Evolutionary conservation across 2,888 invertebrate genomes (phyloP).

Genomic region (Oscheius sp.): DNA sequence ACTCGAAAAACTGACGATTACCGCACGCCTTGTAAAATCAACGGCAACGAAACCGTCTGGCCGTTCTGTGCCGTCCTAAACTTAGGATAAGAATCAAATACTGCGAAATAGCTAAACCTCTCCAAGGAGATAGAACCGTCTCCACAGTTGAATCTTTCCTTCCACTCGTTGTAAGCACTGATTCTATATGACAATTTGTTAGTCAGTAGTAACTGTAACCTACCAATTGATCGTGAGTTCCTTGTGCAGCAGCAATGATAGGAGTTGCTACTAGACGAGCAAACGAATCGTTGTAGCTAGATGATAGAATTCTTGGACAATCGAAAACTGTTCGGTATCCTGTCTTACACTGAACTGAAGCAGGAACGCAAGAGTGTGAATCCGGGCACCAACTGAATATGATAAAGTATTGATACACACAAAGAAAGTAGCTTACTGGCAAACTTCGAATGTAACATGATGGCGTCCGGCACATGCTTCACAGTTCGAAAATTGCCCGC

Average conservation of each 20-base stretch:
- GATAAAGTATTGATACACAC: background rate
- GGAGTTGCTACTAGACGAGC: slow-evolving; percentile 18
- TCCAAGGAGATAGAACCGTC: slow-evolving; percentile 21
- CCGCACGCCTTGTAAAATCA: slow-evolving; percentile 27
- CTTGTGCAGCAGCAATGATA: slow-evolving; percentile 30
- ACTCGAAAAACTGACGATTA: slow-evolving; percentile 37
- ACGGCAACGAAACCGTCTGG: slow-evolving; percentile 35
- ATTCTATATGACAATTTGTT: background rate
- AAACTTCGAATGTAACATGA: slow-evolving; percentile 24
- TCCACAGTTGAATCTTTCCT: slow-evolving; percentile 28
- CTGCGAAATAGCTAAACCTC: slow-evolving; percentile 6
- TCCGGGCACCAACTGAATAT: slow-evolving; percentile 29
- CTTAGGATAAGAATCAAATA: background rate
- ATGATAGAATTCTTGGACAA: slow-evolving; percentile 16
- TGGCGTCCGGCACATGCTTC: slow-evolving; percentile 34
- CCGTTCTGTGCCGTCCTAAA: slow-evolving; percentile 17
- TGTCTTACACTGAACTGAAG: background rate
- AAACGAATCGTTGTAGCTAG: slow-evolving; percentile 27
- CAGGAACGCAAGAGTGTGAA: slow-evolving; percentile 7
- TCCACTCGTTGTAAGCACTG: slow-evolving; percentile 21
- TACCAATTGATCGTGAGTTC: slow-evolving; percentile 29
- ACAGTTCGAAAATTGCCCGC: slow-evolving; percentile 30
- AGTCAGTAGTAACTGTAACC: background rate
- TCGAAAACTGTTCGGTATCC: slow-evolving; percentile 20
- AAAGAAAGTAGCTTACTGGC: slow-evolving; percentile 8